phyloP scores from a whole-genome alignment of 2,888 invertebrate genomes.

The Corbicula japonica region DNA sequence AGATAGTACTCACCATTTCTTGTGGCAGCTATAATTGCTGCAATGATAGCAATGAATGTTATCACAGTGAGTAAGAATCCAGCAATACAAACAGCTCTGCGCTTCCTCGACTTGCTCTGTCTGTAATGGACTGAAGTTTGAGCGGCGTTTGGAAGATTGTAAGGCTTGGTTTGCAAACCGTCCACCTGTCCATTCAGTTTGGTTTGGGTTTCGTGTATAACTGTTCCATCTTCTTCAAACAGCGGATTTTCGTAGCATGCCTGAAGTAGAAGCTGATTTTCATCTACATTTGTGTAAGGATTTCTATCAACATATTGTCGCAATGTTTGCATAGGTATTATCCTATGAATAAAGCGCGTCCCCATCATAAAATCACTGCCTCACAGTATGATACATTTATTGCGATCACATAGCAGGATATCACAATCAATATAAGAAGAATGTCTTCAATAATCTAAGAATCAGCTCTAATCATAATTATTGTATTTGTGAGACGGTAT shows the following conservation, averaged over 20 bases:
- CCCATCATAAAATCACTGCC: too few species aligned
- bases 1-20: constrained; percentile 29
- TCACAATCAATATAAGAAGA: too few species aligned
- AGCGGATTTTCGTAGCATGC: constrained; percentile 83
- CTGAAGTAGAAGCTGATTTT: constrained; percentile 81
- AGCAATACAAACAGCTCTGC: constrained; percentile 45
- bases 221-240: constrained; percentile 74
- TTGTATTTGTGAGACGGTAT: too few species aligned
- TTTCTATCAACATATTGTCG: constrained; percentile 62
- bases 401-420: too few species aligned
- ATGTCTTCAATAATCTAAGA: too few species aligned
- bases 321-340: constrained; percentile 69
- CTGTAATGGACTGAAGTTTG: constrained; percentile 62
- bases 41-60: constrained; percentile 49
- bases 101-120: constrained; percentile 32
- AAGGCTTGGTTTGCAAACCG: constrained; percentile 55
- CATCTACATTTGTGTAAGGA: constrained; percentile 73
- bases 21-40: constrained; percentile 54
- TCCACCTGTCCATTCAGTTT: constrained; percentile 57
- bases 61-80: constrained; percentile 39
- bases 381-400: too few species aligned
- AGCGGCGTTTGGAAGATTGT: constrained; percentile 55
- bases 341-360: constrained; percentile 62
- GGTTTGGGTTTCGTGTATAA: constrained; percentile 53
- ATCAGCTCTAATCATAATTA: too few species aligned